Evolutionary conservation across 2,113 vertebrate species (phyloP), one percentile per base, ranked within the genome.

Genomic region (Colossoma macropomum): DNA sequence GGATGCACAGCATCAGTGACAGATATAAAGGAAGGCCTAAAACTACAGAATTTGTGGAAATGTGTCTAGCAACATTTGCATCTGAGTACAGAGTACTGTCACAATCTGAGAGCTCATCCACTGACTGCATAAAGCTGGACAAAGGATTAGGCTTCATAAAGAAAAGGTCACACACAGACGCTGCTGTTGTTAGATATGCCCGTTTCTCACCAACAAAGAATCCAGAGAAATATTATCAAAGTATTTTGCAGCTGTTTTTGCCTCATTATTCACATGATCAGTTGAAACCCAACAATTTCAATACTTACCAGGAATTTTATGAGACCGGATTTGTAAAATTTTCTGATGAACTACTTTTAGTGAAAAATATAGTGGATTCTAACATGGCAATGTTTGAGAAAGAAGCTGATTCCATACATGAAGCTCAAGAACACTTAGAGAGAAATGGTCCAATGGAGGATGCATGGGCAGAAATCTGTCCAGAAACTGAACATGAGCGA

Each of bases 381-480:
- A 60, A 60, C 21, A 60, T n/a, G 21, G 5, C 56, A 60, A 11
- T n/a, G 56, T 60, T 60, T n/a, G n/a, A n/a, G n/a, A 78, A 78
- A 52, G 76, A 78, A 41, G 48, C 78, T 41, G 78, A 80, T 0
- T 59, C 50, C 0, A 75, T 75, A 68, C 56, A 84, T 41, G 63
- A 34, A 34, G 77, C 77, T 34, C 21, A 70, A 59, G 69, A 80
- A n/a, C 28, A 75, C 30, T 65, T 80, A 48, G 32, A 84, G 62
- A 13, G 27, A 25, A 19, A 78, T 65, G 68, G 75, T 27, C 75
- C 13, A 30, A 66, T 79, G 66, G 77, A 75, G 69, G 45, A 80
- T 32, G 83, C 77, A 54, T 80, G 83, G 83, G 83, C 77, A 19
- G 10, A 80, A 68, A 75, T 84, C n/a, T 84, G 83, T 80, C 76